A percentile compares a stretch with the other conserved stretches of the same genome.
Evolutionary conservation across 2,113 vertebrate genomes (phyloP).

Genomic region (Patagioenas fasciata): DNA sequence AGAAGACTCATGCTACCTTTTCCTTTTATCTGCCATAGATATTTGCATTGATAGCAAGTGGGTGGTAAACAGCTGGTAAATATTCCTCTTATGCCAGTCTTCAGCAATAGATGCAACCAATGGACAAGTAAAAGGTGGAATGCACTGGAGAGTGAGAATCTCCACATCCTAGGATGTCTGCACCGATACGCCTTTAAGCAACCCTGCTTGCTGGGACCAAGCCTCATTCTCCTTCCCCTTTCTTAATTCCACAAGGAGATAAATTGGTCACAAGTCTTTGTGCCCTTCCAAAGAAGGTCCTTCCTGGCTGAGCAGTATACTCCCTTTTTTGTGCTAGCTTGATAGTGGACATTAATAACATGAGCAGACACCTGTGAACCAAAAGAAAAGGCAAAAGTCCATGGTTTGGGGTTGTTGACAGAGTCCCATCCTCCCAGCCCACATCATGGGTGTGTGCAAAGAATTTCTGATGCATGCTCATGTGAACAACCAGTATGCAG

Average conservation of each 20-base stretch:
- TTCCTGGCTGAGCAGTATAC: not conserved
- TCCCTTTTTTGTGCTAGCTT: not conserved
- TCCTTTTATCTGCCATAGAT: not conserved
- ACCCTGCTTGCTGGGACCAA: not conserved
- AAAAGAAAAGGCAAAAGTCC: not conserved
- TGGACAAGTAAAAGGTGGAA: not conserved
- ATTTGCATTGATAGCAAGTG: not conserved
- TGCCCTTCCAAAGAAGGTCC: not conserved
- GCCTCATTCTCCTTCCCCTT: not conserved
- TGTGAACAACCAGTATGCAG: not conserved
- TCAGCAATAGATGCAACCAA: not conserved
- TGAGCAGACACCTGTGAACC: not conserved
- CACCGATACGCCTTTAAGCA: accelerated
- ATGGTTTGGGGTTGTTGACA: not conserved
- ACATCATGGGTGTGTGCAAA: not conserved
- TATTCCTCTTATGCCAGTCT: not conserved
- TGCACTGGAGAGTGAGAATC: not conserved
- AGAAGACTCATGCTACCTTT: not conserved
- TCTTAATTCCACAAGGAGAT: not conserved
- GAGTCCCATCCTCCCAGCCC: not conserved
- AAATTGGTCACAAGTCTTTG: not conserved
- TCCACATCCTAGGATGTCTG: not conserved
- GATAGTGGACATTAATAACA: not conserved
- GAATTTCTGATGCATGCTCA: not conserved
- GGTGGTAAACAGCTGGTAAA: not conserved